A percentile compares a stretch with the other conserved stretches of the same genome.
These are phyloP conservation scores for Thymelicus sylvestris DNA, from an alignment of 2,888 invertebrate genomes.

Conservation along the genomic window DNA sequence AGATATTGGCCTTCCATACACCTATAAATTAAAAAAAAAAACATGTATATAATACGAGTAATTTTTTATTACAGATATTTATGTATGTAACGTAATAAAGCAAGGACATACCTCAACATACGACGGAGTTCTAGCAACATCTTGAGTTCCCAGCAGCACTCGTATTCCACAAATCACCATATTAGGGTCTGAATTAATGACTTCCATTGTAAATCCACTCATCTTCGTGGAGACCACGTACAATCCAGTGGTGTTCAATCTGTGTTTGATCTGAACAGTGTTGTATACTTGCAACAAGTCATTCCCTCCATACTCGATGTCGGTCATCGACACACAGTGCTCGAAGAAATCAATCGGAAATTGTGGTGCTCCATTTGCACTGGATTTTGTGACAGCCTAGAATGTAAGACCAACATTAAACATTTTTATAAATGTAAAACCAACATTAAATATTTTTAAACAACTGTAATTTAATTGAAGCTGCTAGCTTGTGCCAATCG, in stretches of 20 bases:
- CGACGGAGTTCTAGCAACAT: conserved; percentile 90
- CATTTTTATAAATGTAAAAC: conserved; percentile 12
- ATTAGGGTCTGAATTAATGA: conserved; percentile 93
- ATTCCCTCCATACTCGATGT: conserved; percentile 97
- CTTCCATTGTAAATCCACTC: conserved; percentile 94
- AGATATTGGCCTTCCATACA: conserved; percentile 90
- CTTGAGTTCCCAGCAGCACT: conserved; percentile 93
- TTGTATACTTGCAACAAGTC: conserved; percentile 98
- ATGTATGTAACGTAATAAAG: neutral
- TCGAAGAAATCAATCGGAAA: conserved; percentile 99
- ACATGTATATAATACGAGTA: neutral
- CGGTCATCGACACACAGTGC: conserved; percentile 95
- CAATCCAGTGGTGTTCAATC: conserved; percentile 91
- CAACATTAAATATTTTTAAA: neutral
- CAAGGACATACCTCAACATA: conserved; percentile 86
- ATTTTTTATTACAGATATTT: too few species aligned
- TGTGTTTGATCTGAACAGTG: conserved; percentile 95
- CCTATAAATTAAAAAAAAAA: conserved; percentile 56
- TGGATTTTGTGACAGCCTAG: conserved; percentile 73
- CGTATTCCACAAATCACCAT: conserved; percentile 96
- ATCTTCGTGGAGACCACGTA: conserved; percentile 97
- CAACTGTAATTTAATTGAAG: too few species aligned
- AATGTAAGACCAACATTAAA: conserved; percentile 21
- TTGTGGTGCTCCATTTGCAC: conserved; percentile 86
- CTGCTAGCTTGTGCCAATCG: too few species aligned